Base-by-base conservation (phyloP, 2,797 vertebrate species). In the Cynodonichthys magdalenae region DNA sequence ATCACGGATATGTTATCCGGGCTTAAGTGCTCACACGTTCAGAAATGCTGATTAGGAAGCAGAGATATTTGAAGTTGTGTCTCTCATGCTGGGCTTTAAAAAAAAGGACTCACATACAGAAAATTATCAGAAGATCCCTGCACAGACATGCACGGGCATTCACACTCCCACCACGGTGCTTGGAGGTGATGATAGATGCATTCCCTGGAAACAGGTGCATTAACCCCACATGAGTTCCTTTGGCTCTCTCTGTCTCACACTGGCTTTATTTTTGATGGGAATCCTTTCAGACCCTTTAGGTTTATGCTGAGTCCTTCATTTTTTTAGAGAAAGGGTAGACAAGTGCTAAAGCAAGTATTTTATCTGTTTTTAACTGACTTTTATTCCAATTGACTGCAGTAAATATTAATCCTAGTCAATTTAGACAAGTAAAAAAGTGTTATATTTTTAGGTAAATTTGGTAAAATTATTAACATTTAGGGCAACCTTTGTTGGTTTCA, bases 1-100 rank as follows among this genome's bases (percentile, higher is more conserved):
- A 90, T 92, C 91, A 93, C 71, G 77, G 77, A 84, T 69, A 81
- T 82, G 79, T 92, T 90, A 91, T 92, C 90, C 89, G 66, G 78
- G 90, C 87, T 93, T 92, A 92, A 89, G 82, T 69, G 63, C 84
- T 87, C 74, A 83, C 89, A 87, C 86, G 62, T 87, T 91, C 81
- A 54, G 66, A 82, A 59, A 53, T 41, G 63, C 65, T 86, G 91
- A 93, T 94, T 93, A 93, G 76, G 65, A 90, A 62, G 63, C 63
- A 75, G 65, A 89, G 88, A 91, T 93, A 87, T 87, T 87, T 74
- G 73, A 83, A 89, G 87, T 90, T 42, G 61, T 71, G 76, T 83
- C 83, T 62, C 58, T 66, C 60, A 45, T 52, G 59, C 63, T 63
- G 67, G 85, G 68, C 61, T 66, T 77, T 49, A 24, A 24, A 24